Evolutionary conservation across 2,113 vertebrate genomes (phyloP), one percentile per base, ranked within the genome.

Genomic region (Ciconia stormi): DNA sequence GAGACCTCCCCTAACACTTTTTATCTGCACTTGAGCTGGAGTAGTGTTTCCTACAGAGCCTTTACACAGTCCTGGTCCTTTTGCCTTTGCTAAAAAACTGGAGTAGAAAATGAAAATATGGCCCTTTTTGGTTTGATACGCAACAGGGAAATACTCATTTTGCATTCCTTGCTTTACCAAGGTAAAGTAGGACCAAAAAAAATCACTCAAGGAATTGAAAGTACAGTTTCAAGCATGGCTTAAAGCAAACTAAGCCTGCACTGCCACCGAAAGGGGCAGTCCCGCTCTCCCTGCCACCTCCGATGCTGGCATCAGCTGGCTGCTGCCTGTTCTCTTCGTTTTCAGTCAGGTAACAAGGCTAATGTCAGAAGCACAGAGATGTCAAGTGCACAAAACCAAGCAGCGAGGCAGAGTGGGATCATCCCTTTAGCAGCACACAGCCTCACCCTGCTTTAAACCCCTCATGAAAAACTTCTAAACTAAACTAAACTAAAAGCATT

Each of bases 201-300:
- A 83, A 20, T 13, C 2, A 0, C 59, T 70, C 36, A 30, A 70
- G 55, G 63, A 80, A 47, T 59, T 72, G 20, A 38, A 95, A 93
- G 52, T 5, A 17, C 17, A 2, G 5, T 71, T 93, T 58, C 73
- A 50, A 90, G 82, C 2, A 21, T 5, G 25, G 29, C 47, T 95
- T 21, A 86, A 63, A 83, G 70, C 87, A 87, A 95, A 79, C 50
- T 18, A 38, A 96, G 90, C 78, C 82, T 91, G 78, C 74, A 82
- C 25, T 90, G 94, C 82, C 92, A 90, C 90, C 20, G 82, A 93
- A 95, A 95, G 87, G 94, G 95, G 42, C 95, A 63, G 65, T 34
- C 90, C 92, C 7, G 8, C 52, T 74, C 81, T 82, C 93, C 79
- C 46, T 20, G 84, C 78, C 96, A 93, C 94, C 90, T 89, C 87